A percentile compares a stretch with the other conserved stretches of the same genome.
These are phyloP conservation scores for Xiphophorus couchianus DNA, from an alignment of 2,113 vertebrate species.

Conservation along the genomic window DNA sequence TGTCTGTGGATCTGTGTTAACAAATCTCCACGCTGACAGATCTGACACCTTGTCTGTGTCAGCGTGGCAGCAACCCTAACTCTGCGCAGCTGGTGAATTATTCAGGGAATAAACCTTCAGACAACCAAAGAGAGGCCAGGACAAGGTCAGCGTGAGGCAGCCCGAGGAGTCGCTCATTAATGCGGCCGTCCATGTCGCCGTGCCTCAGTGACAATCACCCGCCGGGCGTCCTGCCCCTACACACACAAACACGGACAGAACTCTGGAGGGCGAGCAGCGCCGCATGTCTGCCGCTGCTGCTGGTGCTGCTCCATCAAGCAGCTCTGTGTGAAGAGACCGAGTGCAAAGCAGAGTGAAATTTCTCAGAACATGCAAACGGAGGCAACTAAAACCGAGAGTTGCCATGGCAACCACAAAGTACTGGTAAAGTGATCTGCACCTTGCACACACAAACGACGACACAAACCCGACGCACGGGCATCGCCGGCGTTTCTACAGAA, in stretches of 20 bases:
- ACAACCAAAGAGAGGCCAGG: slow-evolving; percentile 38
- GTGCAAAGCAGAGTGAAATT: slow-evolving; percentile 24
- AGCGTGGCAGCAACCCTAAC: slow-evolving; percentile 42
- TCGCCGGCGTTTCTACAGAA: slow-evolving; percentile 54
- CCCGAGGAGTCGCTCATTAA: slow-evolving; percentile 15
- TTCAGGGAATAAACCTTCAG: slow-evolving; percentile 66
- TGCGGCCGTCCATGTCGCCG: background rate
- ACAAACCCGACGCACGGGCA: slow-evolving; percentile 10
- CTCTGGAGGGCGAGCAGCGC: background rate
- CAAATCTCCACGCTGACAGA: slow-evolving; percentile 12
- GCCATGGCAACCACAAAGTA: slow-evolving; percentile 68
- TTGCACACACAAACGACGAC: background rate
- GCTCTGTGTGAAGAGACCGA: background rate
- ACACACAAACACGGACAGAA: background rate
- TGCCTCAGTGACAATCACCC: background rate
- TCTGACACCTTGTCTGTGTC: slow-evolving; percentile 42
- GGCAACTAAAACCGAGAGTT: slow-evolving; percentile 44
- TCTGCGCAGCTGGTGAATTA: slow-evolving; percentile 68
- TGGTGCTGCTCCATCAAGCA: background rate
- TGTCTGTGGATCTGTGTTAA: slow-evolving; percentile 10
- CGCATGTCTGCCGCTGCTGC: background rate
- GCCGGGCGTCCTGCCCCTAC: too few species aligned
- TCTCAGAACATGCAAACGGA: slow-evolving; percentile 37
- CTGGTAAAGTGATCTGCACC: slow-evolving; percentile 30
- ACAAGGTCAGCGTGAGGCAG: slow-evolving; percentile 15